Evolutionary conservation across 2,888 invertebrate genomes (phyloP), one percentile per base, ranked within the genome.

Genomic region (Dasypogon diadema): DNA sequence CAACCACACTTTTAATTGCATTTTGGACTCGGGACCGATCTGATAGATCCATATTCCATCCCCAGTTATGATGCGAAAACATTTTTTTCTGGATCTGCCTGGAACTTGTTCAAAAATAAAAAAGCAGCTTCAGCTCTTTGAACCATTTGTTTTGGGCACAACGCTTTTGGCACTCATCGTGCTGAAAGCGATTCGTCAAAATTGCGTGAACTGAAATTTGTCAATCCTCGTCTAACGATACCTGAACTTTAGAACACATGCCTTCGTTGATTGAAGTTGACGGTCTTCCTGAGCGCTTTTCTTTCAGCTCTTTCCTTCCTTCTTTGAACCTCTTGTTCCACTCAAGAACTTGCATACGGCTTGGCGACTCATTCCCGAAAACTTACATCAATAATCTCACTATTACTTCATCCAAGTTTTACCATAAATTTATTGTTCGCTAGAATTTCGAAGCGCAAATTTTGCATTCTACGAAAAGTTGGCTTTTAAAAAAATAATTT

Each of bases 111-210:
- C 30, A 8, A 58, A 58, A 58, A 26, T 16, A 26, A 14, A 24
- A 26, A 12, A n/a, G 10, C 12, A 14, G 30, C 10, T 58, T 58
- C 58, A n/a, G n/a, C 5, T 26, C 58, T 24, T 58, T 30, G 24
- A 5, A 26, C 16, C 12, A 58, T n/a, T 12, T 58, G 58, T 58
- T 58, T 30, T 26, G 24, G 26, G 58, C 26, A 14, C 58, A 58
- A 58, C 10, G 58, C 58, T 58, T 58, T 58, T 58, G 58, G 51
- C 16, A 51, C 16, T 18, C 16, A 51, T 51, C 51, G n/a, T 51
- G 51, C 16, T 51, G 51, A 51, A 21, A 24, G 16, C 56, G 56
- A 56, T 56, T 24, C 8, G 22, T 56, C 56, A 30, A 56, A 56
- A 56, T 56, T 12, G 21, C 26, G 24, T 22, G 56, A 24, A 56